Conservation (phyloP, 2,797 vertebrate genomes). For the Toxotes lorentzi region DNA sequence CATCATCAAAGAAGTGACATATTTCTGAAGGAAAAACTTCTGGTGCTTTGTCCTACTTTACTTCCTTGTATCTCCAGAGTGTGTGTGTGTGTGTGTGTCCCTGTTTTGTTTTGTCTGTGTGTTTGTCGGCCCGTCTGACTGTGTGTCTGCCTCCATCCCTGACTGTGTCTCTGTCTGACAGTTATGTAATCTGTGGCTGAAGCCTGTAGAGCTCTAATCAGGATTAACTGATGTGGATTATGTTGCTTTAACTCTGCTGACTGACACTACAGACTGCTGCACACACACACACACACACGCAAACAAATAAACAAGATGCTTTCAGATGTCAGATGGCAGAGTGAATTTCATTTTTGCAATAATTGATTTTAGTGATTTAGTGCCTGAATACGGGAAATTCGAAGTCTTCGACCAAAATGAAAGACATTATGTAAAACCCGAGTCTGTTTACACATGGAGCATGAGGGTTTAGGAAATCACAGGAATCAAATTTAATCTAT, state of each 20-base stretch:
- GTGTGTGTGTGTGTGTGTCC: not conserved
- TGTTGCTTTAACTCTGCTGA: conserved; percentile 57
- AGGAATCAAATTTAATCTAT: not conserved
- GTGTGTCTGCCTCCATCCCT: conserved; percentile 19
- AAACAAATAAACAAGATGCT: conserved; percentile 22
- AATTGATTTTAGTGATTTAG: conserved; percentile 11
- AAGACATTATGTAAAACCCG: conserved; percentile 2
- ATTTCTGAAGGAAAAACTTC: not conserved
- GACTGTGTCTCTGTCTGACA: conserved; percentile 35
- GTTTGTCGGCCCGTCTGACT: not conserved
- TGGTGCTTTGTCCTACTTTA: not conserved
- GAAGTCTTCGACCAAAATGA: not conserved
- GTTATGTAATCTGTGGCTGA: conserved; percentile 70
- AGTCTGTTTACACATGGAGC: not conserved
- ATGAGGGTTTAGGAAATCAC: not conserved
- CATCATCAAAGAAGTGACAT: not conserved
- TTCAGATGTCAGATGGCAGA: conserved; percentile 24
- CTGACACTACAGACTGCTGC: conserved; percentile 43
- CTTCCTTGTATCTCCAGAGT: not conserved
- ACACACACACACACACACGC: conserved; percentile 18
- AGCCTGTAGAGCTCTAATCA: conserved; percentile 71
- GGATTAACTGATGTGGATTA: conserved; percentile 78
- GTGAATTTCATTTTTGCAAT: conserved; percentile 21
- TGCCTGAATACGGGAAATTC: not conserved
- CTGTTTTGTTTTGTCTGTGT: not conserved